Conservation (phyloP, 2,113 vertebrate genomes). For the Cettia cetti region DNA sequence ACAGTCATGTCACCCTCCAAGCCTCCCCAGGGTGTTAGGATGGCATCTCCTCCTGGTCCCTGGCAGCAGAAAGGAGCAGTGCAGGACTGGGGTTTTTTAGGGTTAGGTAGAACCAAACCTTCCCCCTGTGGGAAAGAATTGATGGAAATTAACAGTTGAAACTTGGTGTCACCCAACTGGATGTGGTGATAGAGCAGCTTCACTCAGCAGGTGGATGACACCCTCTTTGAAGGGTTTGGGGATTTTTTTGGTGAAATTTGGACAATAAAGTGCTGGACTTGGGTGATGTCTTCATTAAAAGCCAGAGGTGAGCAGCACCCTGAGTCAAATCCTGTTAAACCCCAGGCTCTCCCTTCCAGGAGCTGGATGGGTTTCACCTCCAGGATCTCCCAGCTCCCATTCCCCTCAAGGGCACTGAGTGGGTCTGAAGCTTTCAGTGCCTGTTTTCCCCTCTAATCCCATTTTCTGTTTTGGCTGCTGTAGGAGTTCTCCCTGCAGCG, state of each 20-base stretch:
- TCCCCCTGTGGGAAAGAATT: neutral
- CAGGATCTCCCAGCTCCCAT: neutral
- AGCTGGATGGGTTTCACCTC: neutral
- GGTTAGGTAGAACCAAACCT: neutral
- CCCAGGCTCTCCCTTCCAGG: accelerated
- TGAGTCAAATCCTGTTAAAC: neutral
- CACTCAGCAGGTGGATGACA: neutral
- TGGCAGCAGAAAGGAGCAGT: neutral
- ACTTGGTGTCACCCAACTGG: neutral
- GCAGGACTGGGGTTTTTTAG: neutral
- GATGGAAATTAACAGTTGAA: neutral
- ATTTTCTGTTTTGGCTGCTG: neutral
- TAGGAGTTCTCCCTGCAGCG: slow-evolving; percentile 93
- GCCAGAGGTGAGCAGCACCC: neutral
- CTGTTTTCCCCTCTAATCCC: slow-evolving; percentile 1
- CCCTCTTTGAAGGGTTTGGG: neutral
- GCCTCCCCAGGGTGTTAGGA: neutral
- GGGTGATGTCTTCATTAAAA: neutral
- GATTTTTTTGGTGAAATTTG: neutral
- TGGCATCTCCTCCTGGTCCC: neutral
- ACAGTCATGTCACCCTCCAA: neutral
- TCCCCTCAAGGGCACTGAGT: neutral
- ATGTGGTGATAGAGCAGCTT: neutral
- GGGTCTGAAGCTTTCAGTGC: neutral
- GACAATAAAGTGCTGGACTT: neutral